Percentiles rank a stretch among this genome's conserved stretches.
Evolutionary conservation across 1,140 invertebrate genomes (phyloP).

Genomic region (Nixonia krombeini): DNA sequence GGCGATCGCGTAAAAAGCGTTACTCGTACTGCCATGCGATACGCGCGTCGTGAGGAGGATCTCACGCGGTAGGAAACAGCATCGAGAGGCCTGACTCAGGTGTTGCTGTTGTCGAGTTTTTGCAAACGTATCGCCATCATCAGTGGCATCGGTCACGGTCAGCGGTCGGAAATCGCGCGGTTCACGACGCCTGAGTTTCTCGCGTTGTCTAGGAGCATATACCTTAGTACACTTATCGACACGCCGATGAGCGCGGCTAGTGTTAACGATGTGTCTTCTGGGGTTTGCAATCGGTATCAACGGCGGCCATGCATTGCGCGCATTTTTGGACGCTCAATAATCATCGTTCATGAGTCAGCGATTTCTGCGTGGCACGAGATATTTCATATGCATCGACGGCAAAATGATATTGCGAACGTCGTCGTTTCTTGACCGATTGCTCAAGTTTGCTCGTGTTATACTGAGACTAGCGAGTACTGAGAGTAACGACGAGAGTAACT

Average conservation of each 20-base stretch:
- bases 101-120: constrained; percentile 48
- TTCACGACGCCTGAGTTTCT: constrained; percentile 31
- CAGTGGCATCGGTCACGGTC: constrained; percentile 51
- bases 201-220: neutral
- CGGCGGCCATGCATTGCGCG: constrained; percentile 28
- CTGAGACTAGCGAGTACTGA: too few relatives aligned
- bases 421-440: too few relatives aligned
- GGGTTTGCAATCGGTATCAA: constrained; percentile 29
- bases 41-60: constrained; percentile 36
- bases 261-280: constrained; percentile 44
- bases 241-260: constrained; percentile 36
- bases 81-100: constrained; percentile 31
- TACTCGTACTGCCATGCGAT: constrained; percentile 29
- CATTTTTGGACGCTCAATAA: too few relatives aligned
- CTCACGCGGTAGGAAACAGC: constrained; percentile 38
- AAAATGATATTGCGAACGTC: too few relatives aligned
- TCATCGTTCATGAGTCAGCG: too few relatives aligned
- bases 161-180: constrained; percentile 36
- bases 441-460: too few relatives aligned
- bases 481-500: too few relatives aligned
- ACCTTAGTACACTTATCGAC: constrained; percentile 35
- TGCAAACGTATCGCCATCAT: constrained; percentile 52
- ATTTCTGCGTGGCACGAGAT: too few relatives aligned
- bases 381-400: too few relatives aligned
- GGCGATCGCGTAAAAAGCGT: constrained; percentile 14